Evolutionary conservation across 2,888 invertebrate genomes (phyloP), one percentile per base, ranked within the genome.

Genomic region (Himalopsyche japonica): DNA sequence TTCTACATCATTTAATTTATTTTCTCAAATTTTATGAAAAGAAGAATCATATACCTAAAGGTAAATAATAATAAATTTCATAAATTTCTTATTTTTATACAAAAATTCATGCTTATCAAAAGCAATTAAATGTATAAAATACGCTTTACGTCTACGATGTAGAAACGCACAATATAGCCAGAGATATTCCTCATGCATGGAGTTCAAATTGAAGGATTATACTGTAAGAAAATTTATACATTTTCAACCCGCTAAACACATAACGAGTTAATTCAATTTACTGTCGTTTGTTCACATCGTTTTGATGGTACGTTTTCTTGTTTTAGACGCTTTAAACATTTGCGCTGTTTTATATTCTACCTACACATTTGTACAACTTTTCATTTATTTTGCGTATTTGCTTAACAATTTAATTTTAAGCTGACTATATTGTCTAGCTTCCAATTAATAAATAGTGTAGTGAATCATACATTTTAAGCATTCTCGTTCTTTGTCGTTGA

Each of bases 201-300:
- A 70, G 70, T 70, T 70, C 37, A 77, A 77, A 77, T 37, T 77
- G 34, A 10, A 43, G 77, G 43, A 43, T 77, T 77, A 24, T 77
- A 77, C 37, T 77, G 77, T 77, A 37, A 37, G 37, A 70, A 37
- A 77, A 43, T 43, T 77, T 24, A 34, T 12, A 77, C 34, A 77
- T 77, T 77, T 77, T 43, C 77, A 34, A 77, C 77, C 43, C 37
- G 77, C 43, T 77, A 77, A 37, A 77, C 77, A 77, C 24, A 77
- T 37, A 77, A 77, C 37, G 77, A 77, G 77, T 77, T 77, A 77
- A 77, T 77, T 77, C 77, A 24, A 77, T 77, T 77, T 77, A 34
- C 10, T 32, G 37, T 43, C 77, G 77, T 77, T 77, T 77, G 77
- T 77, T 77, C 77, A 43, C 77, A 43, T 43, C 77, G 77, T 77